Conservation (phyloP, 2,888 invertebrate genomes). For the Melinopterus prodromus region DNA sequence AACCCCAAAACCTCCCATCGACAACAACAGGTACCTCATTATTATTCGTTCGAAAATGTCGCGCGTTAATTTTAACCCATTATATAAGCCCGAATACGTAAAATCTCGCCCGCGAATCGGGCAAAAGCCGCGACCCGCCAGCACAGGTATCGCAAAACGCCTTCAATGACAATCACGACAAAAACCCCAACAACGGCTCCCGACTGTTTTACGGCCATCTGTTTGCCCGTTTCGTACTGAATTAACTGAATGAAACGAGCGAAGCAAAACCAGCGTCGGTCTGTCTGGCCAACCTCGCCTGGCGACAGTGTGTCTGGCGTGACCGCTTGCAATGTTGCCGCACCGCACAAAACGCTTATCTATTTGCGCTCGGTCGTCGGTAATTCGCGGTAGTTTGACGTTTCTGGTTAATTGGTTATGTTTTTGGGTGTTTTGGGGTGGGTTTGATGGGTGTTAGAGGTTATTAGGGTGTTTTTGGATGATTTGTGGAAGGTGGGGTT, state of each 20-base stretch:
- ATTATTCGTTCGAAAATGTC: not conserved
- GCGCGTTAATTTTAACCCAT: not conserved
- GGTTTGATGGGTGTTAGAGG: not conserved
- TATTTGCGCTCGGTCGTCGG: constrained; percentile 14
- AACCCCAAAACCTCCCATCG: not conserved
- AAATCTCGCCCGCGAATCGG: not conserved
- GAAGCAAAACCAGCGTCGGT: constrained; percentile 68
- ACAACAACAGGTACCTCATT: not conserved
- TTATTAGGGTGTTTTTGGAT: not conserved
- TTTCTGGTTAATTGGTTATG: not conserved
- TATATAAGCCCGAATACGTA: not conserved
- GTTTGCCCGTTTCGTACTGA: constrained; percentile 31
- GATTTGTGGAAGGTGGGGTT: not conserved
- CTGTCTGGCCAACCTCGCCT: constrained; percentile 82
- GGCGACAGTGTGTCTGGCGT: constrained; percentile 96
- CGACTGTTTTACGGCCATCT: constrained; percentile 35
- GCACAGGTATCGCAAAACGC: constrained; percentile 6
- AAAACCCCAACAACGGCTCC: constrained; percentile 24
- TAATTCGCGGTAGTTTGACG: not conserved
- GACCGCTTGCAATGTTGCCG: constrained; percentile 76
- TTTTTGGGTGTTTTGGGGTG: not conserved
- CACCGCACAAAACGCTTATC: constrained; percentile 60
- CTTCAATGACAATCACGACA: constrained; percentile 28
- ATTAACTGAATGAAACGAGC: constrained; percentile 45
- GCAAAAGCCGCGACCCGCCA: not conserved